Percentiles rank a stretch among this genome's conserved stretches.
Evolutionary conservation across 2,113 vertebrate species (phyloP).

Genomic region (Fregata magnificens): DNA sequence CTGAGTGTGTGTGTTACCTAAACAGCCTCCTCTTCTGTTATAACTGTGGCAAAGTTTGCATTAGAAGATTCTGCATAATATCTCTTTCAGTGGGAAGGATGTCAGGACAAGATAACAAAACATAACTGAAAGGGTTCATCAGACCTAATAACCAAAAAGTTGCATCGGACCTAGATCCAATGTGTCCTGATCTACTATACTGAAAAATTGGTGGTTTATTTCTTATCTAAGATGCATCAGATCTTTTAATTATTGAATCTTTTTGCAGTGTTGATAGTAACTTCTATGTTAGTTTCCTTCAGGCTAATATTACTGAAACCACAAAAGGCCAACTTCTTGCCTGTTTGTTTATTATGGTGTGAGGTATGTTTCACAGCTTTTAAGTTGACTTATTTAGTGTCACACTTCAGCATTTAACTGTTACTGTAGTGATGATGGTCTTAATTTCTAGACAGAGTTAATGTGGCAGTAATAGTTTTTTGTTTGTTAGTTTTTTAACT

Average conservation of each 20-base stretch:
- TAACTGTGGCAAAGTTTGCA: not conserved
- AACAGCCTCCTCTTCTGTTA: not conserved
- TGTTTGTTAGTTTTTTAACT: not conserved
- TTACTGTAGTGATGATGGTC: not conserved
- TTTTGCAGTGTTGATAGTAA: not conserved
- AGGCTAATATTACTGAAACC: not conserved
- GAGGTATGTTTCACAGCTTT: not conserved
- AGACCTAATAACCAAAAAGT: not conserved
- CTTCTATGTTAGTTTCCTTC: not conserved
- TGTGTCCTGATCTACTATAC: not conserved
- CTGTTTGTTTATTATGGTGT: not conserved
- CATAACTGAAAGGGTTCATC: not conserved
- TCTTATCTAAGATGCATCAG: not conserved
- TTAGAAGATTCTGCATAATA: not conserved
- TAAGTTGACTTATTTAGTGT: not conserved
- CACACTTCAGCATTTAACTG: not conserved
- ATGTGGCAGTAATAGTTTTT: not conserved
- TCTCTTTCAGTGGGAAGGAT: not conserved
- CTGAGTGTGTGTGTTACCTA: not conserved
- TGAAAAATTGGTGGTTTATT: not conserved
- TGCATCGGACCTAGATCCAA: not conserved
- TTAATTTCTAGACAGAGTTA: not conserved
- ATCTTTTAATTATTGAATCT: not conserved
- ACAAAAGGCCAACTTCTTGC: not conserved
- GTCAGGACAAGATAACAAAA: not conserved